Percentiles rank a stretch among this genome's conserved stretches.
These are phyloP conservation scores for Elymnias hypermnestra DNA, from an alignment of 1,140 invertebrate species.

Conservation along the genomic window DNA sequence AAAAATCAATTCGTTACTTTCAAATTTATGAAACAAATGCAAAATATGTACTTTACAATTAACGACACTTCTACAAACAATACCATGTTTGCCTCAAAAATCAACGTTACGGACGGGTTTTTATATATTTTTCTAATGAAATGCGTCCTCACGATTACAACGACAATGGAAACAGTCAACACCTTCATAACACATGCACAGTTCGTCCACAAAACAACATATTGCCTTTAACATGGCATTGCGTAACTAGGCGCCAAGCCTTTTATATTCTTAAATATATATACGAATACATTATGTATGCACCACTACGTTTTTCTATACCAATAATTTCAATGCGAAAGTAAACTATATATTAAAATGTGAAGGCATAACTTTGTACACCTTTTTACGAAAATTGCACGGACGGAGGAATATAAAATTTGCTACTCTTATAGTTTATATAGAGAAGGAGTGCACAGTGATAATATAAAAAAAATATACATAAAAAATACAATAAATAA, in stretches of 20 bases:
- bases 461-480: too few relatives aligned
- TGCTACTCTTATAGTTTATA: too few relatives aligned
- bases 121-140: conserved; percentile 16
- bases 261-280: conserved; percentile 18
- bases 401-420: too few relatives aligned
- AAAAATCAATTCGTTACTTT: background rate
- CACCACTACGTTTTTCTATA: too few relatives aligned
- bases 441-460: too few relatives aligned
- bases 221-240: conserved; percentile 49
- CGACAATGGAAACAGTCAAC: conserved; percentile 32
- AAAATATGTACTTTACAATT: background rate
- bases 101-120: background rate
- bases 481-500: too few relatives aligned
- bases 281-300: background rate
- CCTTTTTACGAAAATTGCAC: too few relatives aligned
- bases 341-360: too few relatives aligned
- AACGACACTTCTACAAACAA: background rate
- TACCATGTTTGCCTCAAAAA: background rate
- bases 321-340: too few relatives aligned
- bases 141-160: background rate
- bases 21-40: background rate
- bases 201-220: conserved; percentile 31
- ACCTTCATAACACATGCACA: conserved; percentile 26
- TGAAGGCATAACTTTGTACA: too few relatives aligned
- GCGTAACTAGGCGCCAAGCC: conserved; percentile 36